phyloP scores from a whole-genome alignment of 2,113 vertebrate species.

The Microtus pennsylvanicus region DNA sequence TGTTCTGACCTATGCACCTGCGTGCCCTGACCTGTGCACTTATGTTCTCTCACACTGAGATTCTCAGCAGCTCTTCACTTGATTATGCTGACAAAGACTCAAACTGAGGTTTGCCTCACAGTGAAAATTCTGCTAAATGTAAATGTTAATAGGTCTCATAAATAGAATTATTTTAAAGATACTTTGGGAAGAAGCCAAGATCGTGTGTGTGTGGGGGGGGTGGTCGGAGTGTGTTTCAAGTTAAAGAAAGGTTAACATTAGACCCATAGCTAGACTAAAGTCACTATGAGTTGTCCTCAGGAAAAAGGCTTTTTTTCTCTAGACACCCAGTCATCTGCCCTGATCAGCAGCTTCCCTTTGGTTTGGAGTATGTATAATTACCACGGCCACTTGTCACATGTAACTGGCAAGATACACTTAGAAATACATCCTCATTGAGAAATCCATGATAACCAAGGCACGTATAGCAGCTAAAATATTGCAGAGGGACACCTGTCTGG shows the following conservation, averaged over 20 bases:
- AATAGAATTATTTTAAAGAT: background rate
- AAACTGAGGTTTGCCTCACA: background rate
- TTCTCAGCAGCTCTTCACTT: background rate
- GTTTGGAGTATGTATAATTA: background rate
- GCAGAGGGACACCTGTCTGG: background rate
- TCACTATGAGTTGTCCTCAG: background rate
- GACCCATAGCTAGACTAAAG: background rate
- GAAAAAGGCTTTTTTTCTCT: no score
- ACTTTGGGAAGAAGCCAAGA: background rate
- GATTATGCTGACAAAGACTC: background rate
- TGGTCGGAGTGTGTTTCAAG: background rate
- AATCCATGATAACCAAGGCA: background rate
- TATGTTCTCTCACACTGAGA: background rate
- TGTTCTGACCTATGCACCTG: background rate
- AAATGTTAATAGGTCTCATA: background rate
- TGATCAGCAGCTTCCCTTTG: background rate
- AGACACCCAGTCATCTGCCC: background rate
- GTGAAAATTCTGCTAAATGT: background rate
- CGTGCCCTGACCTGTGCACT: background rate
- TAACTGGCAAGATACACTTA: background rate
- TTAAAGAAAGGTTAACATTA: background rate
- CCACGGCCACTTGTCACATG: background rate
- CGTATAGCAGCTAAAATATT: background rate
- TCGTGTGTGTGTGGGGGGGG: background rate
- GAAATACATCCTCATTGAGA: background rate